A percentile compares a stretch with the other conserved stretches of the same genome.
Evolutionary conservation across 2,797 vertebrate genomes (phyloP).

Genomic region (Cynopterus sphinx): DNA sequence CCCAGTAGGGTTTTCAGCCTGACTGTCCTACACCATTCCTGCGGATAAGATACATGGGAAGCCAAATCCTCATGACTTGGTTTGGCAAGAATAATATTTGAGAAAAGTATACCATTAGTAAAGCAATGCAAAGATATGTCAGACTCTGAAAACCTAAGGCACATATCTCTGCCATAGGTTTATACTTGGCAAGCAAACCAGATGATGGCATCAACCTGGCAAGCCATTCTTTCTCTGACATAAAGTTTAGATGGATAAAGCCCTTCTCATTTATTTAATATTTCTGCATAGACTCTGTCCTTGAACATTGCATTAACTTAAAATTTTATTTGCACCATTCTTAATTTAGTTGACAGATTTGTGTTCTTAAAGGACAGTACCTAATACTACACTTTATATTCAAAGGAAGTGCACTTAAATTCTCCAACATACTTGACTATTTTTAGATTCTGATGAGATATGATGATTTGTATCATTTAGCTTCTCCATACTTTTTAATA

Average conservation of each 20-base stretch:
- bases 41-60: background rate
- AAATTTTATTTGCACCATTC: conserved; percentile 5
- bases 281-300: conserved; percentile 20
- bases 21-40: background rate
- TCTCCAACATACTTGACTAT: background rate
- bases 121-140: background rate
- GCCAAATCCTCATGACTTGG: background rate
- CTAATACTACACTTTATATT: background rate
- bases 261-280: conserved; percentile 5
- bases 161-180: background rate
- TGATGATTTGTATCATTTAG: conserved; percentile 43
- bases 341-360: conserved; percentile 22
- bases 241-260: background rate
- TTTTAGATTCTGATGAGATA: background rate
- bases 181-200: background rate
- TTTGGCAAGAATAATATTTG: background rate
- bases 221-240: background rate
- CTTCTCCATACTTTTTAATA: background rate
- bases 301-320: conserved; percentile 40
- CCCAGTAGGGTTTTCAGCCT: background rate
- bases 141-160: background rate
- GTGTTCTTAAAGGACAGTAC: background rate
- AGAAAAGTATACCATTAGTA: background rate
- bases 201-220: background rate
- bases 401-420: conserved; percentile 13